Percentiles rank a stretch among this genome's conserved stretches.
phyloP scores from a whole-genome alignment of 1,140 invertebrate genomes.

The Tribolium madens region DNA sequence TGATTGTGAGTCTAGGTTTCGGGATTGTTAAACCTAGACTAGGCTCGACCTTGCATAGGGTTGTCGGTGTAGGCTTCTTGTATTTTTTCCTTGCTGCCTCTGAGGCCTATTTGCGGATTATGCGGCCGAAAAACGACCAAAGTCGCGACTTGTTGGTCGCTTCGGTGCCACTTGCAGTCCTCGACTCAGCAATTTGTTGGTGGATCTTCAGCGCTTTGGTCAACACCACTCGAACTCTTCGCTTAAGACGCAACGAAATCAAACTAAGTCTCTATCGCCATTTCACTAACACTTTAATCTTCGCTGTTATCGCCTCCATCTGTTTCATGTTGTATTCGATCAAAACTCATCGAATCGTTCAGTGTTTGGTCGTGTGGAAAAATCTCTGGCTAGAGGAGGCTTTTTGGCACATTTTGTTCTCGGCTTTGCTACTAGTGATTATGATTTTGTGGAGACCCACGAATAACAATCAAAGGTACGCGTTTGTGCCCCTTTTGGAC shows the following conservation, averaged over 20 bases:
- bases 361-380: constrained; percentile 79
- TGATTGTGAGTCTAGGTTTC: constrained; percentile 94
- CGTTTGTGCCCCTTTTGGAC: constrained; percentile 92
- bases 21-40: constrained; percentile 94
- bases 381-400: constrained; percentile 93
- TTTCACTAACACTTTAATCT: constrained; percentile 93
- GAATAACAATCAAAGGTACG: constrained; percentile 95
- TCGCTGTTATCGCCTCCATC: constrained; percentile 88
- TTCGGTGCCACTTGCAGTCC: constrained; percentile 77
- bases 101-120: constrained; percentile 84
- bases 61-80: constrained; percentile 83
- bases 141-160: constrained; percentile 78
- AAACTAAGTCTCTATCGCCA: constrained; percentile 92
- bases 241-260: constrained; percentile 86
- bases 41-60: constrained; percentile 86
- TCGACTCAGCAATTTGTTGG: constrained; percentile 81
- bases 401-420: constrained; percentile 95
- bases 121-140: constrained; percentile 75
- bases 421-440: constrained; percentile 87
- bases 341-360: constrained; percentile 68
- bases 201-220: constrained; percentile 92
- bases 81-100: constrained; percentile 87
- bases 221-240: constrained; percentile 88
- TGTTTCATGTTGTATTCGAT: constrained; percentile 94
- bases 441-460: constrained; percentile 96